Conservation (phyloP, 2,888 invertebrate genomes). For the Drosophila mimica region DNA sequence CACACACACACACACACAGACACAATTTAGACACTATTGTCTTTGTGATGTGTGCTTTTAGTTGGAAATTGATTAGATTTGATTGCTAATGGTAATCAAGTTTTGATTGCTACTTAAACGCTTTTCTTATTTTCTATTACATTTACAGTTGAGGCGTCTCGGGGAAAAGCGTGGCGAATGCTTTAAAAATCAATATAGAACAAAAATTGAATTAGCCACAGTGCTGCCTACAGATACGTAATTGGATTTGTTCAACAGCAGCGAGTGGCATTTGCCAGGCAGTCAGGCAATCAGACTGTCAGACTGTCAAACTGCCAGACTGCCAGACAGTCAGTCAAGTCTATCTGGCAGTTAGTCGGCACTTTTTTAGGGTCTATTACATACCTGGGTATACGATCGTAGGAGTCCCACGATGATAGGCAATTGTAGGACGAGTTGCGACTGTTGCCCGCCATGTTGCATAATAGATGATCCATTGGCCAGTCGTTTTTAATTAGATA, state of each 20-base stretch:
- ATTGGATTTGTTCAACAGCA: constrained; percentile 40
- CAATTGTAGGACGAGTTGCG: constrained; percentile 96
- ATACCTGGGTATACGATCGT: constrained; percentile 95
- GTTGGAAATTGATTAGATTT: constrained; percentile 62
- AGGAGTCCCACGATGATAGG: constrained; percentile 95
- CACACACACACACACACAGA: background rate
- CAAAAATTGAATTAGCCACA: constrained; percentile 54
- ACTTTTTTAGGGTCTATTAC: constrained; percentile 17
- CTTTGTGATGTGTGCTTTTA: constrained; percentile 52
- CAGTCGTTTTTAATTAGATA: constrained; percentile 55
- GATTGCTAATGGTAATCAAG: constrained; percentile 62
- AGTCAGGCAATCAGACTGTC: background rate
- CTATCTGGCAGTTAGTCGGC: background rate
- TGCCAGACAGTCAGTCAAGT: background rate
- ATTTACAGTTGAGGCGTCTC: constrained; percentile 39
- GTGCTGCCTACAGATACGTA: constrained; percentile 48
- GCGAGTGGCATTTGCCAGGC: background rate
- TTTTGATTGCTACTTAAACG: constrained; percentile 67
- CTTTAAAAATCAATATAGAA: constrained; percentile 57
- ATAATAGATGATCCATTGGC: constrained; percentile 85
- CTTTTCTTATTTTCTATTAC: constrained; percentile 48
- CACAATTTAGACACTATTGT: constrained; percentile 25
- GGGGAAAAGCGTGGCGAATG: constrained; percentile 2
- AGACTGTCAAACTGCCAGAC: background rate
- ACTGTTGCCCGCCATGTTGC: constrained; percentile 87